Base-by-base conservation (phyloP, 2,888 invertebrate genomes). In the Chrysina gloriosa region DNA sequence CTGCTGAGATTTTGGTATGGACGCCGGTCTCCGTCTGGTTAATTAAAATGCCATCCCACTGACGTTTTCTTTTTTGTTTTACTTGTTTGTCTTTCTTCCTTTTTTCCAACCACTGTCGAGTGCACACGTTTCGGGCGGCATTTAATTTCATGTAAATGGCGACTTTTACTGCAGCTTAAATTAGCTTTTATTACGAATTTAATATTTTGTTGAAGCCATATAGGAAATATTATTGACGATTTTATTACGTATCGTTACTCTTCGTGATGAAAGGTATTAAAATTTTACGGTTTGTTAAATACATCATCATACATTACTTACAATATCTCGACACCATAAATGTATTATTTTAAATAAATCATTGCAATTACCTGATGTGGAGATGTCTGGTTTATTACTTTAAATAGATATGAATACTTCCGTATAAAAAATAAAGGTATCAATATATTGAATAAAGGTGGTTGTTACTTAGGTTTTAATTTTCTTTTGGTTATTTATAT, bases 41-140 rank as follows among this genome's bases (percentile, higher is more conserved):
- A 74, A 75, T 75, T 75, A 75, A 75, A 75, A 75, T 74, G 68
- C 75, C 74, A 73, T 75, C 68, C 63, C 69, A 61, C 54, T 54
- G 72, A 67, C 70, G 66, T 63, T 69, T 50, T 47, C 50, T 65
- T 66, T 66, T 68, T 65, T 65, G 63, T 23, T 58, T 58, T 39
- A 9, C 56, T 27, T 31, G 65, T 45, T 47, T 16, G 34, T 65
- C 21, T 27, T 39, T 25, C 23, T 65, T 29, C 45, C 58, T 39
- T 58, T 16, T 58, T 31, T 21, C 25, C 50, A 23, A 34, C 14
- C 25, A 25, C 14, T 4, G 25, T 25, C 11, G 36, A 58, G 39
- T 25, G 42, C 56, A 56, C 23, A 39, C 63, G 63, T 65, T 56
- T 70, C 52, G 58, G 48, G 3, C 67, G 48, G 39, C 65, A 68